phyloP scores from a whole-genome alignment of 2,797 vertebrate species.

The Galago senegalensis region DNA sequence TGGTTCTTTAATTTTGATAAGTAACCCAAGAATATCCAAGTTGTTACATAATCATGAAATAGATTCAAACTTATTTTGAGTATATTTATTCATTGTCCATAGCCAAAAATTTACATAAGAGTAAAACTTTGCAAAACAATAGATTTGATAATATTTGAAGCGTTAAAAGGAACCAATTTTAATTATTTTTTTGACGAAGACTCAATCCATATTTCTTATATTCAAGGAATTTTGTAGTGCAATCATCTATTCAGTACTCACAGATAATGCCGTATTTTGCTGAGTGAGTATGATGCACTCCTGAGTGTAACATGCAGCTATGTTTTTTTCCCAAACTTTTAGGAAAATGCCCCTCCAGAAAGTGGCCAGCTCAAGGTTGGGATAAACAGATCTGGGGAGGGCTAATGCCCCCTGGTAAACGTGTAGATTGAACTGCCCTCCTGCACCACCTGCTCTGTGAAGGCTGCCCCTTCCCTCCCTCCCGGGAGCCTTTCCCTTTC shows the following conservation, averaged over 20 bases:
- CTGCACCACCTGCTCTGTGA: too few relatives aligned
- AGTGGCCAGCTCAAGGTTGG: too few relatives aligned
- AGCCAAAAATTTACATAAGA: conserved; percentile 14
- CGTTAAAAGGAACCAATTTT: conserved; percentile 10
- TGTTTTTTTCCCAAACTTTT: too few relatives aligned
- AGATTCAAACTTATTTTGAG: neutral
- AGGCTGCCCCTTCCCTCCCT: too few relatives aligned
- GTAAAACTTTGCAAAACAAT: conserved; percentile 11
- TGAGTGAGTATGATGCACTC: too few relatives aligned
- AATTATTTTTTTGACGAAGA: conserved; percentile 50
- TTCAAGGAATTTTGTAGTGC: conserved; percentile 1
- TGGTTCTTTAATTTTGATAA: neutral
- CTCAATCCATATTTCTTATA: conserved; percentile 38
- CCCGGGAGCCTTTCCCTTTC: too few relatives aligned
- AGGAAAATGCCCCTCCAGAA: too few relatives aligned
- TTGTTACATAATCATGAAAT: conserved; percentile 35
- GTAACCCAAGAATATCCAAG: conserved; percentile 26
- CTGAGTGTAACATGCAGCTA: too few relatives aligned
- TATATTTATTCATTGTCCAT: conserved; percentile 28
- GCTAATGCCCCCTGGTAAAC: too few relatives aligned
- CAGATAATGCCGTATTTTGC: neutral
- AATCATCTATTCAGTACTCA: neutral
- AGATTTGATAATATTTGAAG: conserved; percentile 49
- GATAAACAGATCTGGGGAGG: too few relatives aligned
- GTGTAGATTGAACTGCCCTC: too few relatives aligned